These are phyloP conservation scores for Lethenteron camtschaticum DNA, from an alignment of 2,113 vertebrate species.

Conservation along the genomic window DNA sequence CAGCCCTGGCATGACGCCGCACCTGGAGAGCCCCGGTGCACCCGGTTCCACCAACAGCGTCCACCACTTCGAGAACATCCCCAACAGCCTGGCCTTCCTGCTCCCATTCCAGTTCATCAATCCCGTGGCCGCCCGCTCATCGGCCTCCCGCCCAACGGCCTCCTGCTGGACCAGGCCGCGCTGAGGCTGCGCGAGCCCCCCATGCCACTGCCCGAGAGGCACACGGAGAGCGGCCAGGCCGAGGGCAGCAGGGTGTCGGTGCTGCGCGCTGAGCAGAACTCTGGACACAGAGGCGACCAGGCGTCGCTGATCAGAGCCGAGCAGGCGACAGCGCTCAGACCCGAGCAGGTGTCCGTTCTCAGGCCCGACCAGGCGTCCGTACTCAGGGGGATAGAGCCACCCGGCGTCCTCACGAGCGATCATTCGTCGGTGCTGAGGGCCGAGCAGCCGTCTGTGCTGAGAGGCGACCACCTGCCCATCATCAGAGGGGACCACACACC, in stretches of 20 bases:
- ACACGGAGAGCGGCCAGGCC: conserved; percentile 82
- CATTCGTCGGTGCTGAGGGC: conserved; percentile 3
- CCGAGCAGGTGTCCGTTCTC: not conserved
- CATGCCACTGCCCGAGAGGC: conserved; percentile 64
- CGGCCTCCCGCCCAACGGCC: conserved; percentile 74
- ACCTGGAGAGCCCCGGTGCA: conserved; percentile 56
- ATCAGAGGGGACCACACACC: conserved; percentile 57
- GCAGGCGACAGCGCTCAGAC: not conserved
- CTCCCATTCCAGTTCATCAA: conserved; percentile 98
- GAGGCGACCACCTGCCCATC: conserved; percentile 47
- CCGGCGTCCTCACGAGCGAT: conserved; percentile 2
- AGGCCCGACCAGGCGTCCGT: conserved; percentile 3
- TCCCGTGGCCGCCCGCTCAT: conserved; percentile 75
- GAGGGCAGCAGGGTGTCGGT: conserved; percentile 28
- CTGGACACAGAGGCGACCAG: not conserved
- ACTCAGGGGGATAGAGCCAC: not conserved
- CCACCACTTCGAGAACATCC: conserved; percentile 98
- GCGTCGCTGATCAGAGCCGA: not conserved
- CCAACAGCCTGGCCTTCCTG: conserved; percentile 85
- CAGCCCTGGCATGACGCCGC: conserved; percentile 77
- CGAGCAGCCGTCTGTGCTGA: not conserved
- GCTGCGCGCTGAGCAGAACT: not conserved
- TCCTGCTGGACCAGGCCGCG: conserved; percentile 63
- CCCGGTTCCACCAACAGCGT: conserved; percentile 66
- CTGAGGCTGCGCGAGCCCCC: conserved; percentile 64